Evolutionary conservation across 2,888 invertebrate genomes (phyloP), one percentile per base, ranked within the genome.

Genomic region (Cremastinae sp.): DNA sequence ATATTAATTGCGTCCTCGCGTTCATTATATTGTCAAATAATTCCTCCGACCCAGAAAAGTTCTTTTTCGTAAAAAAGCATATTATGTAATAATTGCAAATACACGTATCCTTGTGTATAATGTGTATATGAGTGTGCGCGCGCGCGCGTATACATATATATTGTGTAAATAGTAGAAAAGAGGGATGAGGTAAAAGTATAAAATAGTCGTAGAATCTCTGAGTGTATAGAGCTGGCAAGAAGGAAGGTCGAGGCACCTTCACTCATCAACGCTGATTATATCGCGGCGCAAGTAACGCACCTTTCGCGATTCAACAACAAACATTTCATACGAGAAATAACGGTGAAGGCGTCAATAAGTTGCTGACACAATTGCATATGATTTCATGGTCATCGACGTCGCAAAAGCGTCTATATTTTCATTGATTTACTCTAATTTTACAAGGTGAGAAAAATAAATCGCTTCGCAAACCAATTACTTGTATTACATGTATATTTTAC

Each of bases 171-270:
- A 28, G 28, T 28, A 28, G 47, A 38, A 58, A 38, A 56, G 58
- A 47, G 49, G n/a, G n/a, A n/a, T n/a, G 58, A 28, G 28, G 28
- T 28, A 28, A 28, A 28, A 28, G 5, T 28, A 28, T 28, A 22
- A n/a, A 43, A 41, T 49, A 14, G 43, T 51, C n/a, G 20, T 41
- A 41, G 22, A 12, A 22, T 38, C 16, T n/a, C 10, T 62, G n/a
- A n/a, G n/a, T n/a, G n/a, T n/a, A n/a, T 5, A 5, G 14, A 18
- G 18, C 51, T 38, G 20, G 69, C 59, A 59, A 53, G 41, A 12
- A 61, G 59, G 65, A 76, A 76, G 76, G 76, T 76, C 69, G 76
- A 65, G 76, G 73, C 73, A 76, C 76, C 76, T 76, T 76, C 76
- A 76, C 76, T 76, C 76, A 76, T 76, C 76, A 61, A 64, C 59